A percentile compares a stretch with the other conserved stretches of the same genome.
These are phyloP conservation scores for Lanius ludovicianus DNA, from an alignment of 2,113 vertebrate genomes.

Conservation along the genomic window DNA sequence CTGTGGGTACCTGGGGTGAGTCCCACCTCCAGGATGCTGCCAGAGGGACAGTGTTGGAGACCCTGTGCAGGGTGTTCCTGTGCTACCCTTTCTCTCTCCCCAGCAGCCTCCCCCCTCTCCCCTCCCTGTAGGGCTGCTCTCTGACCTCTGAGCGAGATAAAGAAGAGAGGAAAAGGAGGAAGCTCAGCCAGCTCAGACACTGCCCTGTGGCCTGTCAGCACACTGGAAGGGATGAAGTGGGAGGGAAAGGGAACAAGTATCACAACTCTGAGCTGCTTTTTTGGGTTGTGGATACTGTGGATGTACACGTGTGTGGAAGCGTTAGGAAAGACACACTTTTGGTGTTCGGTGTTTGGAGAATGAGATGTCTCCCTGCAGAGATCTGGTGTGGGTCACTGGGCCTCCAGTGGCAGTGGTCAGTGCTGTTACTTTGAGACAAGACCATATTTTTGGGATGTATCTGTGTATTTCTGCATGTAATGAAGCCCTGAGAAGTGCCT, in stretches of 20 bases:
- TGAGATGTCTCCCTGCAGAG: not conserved
- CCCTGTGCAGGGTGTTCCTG: not conserved
- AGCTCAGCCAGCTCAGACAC: not conserved
- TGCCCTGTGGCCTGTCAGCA: not conserved
- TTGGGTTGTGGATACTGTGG: not conserved
- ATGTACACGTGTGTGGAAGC: accelerated
- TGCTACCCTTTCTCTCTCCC: too few species aligned
- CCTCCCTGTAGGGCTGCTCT: not conserved
- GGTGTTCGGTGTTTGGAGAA: accelerated
- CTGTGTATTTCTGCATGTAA: not conserved
- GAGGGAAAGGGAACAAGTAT: not conserved
- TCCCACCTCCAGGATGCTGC: not conserved
- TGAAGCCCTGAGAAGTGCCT: not conserved
- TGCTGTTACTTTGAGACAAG: not conserved
- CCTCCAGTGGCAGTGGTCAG: not conserved
- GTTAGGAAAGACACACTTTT: accelerated
- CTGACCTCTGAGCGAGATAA: not conserved
- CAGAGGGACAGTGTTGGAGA: accelerated
- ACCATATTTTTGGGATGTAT: not conserved
- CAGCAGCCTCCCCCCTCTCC: accelerated
- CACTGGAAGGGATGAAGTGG: not conserved
- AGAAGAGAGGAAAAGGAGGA: not conserved
- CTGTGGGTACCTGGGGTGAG: accelerated
- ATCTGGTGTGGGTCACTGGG: not conserved
- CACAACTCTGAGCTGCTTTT: not conserved